A percentile compares a stretch with the other conserved stretches of the same genome.
These are phyloP conservation scores for Pedionomus torquatus DNA, from an alignment of 2,113 vertebrate species.

Conservation along the genomic window DNA sequence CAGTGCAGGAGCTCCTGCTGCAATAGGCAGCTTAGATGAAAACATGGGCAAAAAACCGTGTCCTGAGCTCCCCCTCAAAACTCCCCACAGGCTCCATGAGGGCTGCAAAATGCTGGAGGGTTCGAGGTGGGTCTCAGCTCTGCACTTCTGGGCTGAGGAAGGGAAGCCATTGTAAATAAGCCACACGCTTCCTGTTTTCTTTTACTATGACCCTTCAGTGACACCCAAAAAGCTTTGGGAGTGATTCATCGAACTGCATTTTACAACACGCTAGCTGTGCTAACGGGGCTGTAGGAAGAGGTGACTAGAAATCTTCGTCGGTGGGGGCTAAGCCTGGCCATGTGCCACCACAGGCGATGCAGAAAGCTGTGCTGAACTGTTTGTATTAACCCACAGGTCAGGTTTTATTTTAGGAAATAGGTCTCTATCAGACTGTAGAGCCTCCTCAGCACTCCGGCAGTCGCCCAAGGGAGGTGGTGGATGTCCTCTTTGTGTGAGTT, in stretches of 20 bases:
- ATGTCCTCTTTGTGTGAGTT: background rate
- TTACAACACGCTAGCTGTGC: background rate
- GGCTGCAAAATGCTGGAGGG: background rate
- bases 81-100: background rate
- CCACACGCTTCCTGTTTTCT: background rate
- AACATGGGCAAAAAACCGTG: rapidly evolving
- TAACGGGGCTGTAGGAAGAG: background rate
- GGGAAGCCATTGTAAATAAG: background rate
- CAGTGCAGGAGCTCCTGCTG: background rate
- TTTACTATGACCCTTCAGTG: background rate
- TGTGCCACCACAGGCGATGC: background rate
- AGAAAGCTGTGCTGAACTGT: background rate
- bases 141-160: background rate
- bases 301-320: background rate
- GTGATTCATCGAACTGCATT: background rate
- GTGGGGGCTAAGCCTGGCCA: background rate
- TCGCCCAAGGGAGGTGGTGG: background rate
- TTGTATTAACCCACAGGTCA: background rate
- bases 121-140: background rate
- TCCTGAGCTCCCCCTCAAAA: background rate
- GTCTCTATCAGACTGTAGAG: background rate
- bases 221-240: background rate
- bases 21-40: background rate
- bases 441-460: rapidly evolving
- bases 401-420: background rate